These are phyloP conservation scores for Ctenomys sociabilis DNA, from an alignment of 2,113 vertebrate species.

Conservation along the genomic window DNA sequence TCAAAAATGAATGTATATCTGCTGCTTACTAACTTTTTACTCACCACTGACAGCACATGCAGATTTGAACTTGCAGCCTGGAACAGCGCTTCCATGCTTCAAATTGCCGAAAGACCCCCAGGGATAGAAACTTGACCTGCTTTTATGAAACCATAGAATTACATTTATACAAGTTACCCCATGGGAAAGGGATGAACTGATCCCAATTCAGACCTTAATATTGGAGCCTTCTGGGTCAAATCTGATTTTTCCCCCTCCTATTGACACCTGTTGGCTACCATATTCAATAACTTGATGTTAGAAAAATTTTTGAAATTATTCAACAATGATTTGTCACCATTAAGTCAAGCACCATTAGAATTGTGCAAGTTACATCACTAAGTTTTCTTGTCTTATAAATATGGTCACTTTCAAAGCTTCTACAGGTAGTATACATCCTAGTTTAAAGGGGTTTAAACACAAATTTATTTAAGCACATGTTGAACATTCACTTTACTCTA, in stretches of 20 bases:
- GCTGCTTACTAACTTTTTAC: constrained; percentile 59
- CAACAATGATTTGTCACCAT: constrained; percentile 27
- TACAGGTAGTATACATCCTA: not conserved
- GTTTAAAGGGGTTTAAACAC: not conserved
- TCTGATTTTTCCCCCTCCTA: constrained; percentile 82
- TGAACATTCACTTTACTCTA: constrained; percentile 11
- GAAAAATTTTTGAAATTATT: constrained; percentile 75
- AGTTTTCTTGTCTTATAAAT: not conserved
- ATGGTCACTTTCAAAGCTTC: constrained; percentile 19
- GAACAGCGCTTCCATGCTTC: constrained; percentile 86
- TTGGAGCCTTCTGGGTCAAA: constrained; percentile 84
- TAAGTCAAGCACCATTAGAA: constrained; percentile 33
- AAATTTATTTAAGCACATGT: not conserved
- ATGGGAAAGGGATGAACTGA: constrained; percentile 87
- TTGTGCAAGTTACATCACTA: constrained; percentile 5
- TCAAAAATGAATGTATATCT: constrained; percentile 68
- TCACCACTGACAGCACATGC: constrained; percentile 75
- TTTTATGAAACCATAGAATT: constrained; percentile 92
- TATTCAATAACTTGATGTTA: constrained; percentile 78
- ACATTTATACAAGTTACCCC: constrained; percentile 89
- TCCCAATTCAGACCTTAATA: constrained; percentile 88
- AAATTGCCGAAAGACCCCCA: constrained; percentile 86
- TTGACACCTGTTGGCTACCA: constrained; percentile 83
- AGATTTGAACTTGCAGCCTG: constrained; percentile 86
- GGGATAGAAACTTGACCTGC: constrained; percentile 89